These are phyloP conservation scores for Sinopyrophorus schimmeli DNA, from an alignment of 2,888 invertebrate genomes.

Conservation along the genomic window DNA sequence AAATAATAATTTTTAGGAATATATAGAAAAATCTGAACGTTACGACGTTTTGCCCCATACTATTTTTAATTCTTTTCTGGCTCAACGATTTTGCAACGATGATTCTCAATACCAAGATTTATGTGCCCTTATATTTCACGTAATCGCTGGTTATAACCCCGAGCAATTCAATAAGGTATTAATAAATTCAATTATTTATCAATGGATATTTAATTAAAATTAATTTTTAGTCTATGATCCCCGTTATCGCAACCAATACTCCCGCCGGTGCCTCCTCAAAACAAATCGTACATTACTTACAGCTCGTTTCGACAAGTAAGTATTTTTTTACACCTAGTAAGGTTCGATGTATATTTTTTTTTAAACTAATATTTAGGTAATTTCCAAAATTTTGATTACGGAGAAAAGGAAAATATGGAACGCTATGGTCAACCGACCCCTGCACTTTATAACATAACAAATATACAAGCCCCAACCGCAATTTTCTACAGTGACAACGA, in stretches of 20 bases:
- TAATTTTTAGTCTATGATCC: constrained; percentile 22
- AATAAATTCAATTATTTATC: not conserved
- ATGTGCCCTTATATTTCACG: constrained; percentile 9
- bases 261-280: constrained; percentile 54
- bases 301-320: constrained; percentile 54
- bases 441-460: constrained; percentile 55
- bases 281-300: constrained; percentile 60
- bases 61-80: not conserved
- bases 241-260: constrained; percentile 22
- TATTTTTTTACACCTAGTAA: constrained; percentile 1
- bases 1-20: too few relatives aligned
- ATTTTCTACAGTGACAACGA: constrained; percentile 61
- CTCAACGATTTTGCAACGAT: constrained; percentile 16
- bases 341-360: not conserved
- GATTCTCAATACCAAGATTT: constrained; percentile 5
- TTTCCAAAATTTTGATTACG: constrained; percentile 35
- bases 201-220: not conserved
- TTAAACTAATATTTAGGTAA: too few relatives aligned
- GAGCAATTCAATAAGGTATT: constrained; percentile 57
- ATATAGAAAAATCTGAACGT: constrained; percentile 1
- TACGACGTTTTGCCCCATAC: constrained; percentile 6
- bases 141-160: constrained; percentile 50
- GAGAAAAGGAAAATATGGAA: constrained; percentile 32
- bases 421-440: constrained; percentile 29
- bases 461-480: constrained; percentile 57